These are phyloP conservation scores for Ryuthela nishihirai DNA, from an alignment of 2,888 invertebrate species.

Conservation along the genomic window DNA sequence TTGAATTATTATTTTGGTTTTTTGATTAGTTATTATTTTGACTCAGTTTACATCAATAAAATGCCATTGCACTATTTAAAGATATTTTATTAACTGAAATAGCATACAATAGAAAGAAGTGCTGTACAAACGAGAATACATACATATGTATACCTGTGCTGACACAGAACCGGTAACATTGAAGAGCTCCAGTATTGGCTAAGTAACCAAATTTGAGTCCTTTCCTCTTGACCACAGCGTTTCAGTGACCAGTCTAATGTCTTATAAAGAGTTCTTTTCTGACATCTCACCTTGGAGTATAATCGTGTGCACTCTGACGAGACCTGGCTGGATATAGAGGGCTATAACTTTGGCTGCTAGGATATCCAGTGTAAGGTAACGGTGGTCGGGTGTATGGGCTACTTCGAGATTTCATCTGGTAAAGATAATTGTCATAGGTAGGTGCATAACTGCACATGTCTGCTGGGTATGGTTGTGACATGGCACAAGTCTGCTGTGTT, in stretches of 20 bases:
- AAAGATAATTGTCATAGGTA: constrained; percentile 34
- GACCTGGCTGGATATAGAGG: constrained; percentile 22
- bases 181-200: no score
- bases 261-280: no score
- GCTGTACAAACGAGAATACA: constrained; percentile 21
- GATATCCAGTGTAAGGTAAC: constrained; percentile 10
- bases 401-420: constrained; percentile 24
- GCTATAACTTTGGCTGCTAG: constrained; percentile 11
- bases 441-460: constrained; percentile 31
- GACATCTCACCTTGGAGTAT: constrained; percentile 22
- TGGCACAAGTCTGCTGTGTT: constrained; percentile 11
- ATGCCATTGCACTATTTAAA: no score
- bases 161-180: neutral
- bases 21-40: no score
- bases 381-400: constrained; percentile 23
- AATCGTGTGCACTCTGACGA: constrained; percentile 21
- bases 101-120: constrained; percentile 18
- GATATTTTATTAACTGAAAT: constrained; percentile 18
- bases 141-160: constrained; percentile 8
- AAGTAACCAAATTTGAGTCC: no score
- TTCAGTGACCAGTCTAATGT: no score
- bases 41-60: no score
- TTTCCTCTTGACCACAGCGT: no score
- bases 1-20: no score
- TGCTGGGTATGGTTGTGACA: constrained; percentile 20